phyloP scores from a whole-genome alignment of 2,113 vertebrate species.

The Crotalus horridus region DNA sequence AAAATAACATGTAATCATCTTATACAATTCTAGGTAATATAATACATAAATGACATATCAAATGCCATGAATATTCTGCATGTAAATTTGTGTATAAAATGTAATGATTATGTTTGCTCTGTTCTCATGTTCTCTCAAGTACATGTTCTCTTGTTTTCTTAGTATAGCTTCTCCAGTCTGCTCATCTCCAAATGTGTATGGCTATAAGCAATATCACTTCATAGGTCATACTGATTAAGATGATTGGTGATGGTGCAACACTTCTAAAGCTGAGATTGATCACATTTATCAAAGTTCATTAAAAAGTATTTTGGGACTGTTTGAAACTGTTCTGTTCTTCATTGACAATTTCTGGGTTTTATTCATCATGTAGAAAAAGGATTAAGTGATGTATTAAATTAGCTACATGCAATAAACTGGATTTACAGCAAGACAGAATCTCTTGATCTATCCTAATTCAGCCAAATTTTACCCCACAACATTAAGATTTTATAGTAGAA shows the following conservation, averaged over 20 bases:
- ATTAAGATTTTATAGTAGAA: fast-evolving
- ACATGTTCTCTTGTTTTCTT: not conserved
- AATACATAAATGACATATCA: not conserved
- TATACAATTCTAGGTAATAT: not conserved
- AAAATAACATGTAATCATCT: not conserved
- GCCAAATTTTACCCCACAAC: not conserved
- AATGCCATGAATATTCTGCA: not conserved
- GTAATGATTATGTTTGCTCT: not conserved
- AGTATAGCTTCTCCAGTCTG: not conserved
- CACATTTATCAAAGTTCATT: not conserved
- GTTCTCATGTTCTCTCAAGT: not conserved
- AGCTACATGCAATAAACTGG: not conserved
- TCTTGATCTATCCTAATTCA: not conserved
- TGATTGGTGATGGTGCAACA: not conserved
- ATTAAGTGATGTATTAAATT: not conserved
- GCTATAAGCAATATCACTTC: not conserved
- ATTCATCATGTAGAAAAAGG: not conserved
- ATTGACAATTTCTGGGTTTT: not conserved
- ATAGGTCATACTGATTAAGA: not conserved
- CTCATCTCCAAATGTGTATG: not conserved
- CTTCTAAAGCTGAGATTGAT: not conserved
- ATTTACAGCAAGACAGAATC: not conserved
- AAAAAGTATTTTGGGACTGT: not conserved
- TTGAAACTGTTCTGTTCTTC: not conserved
- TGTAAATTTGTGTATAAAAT: not conserved